Base-by-base conservation (phyloP, 2,888 invertebrate genomes). In the Ochlodes sylvanus region DNA sequence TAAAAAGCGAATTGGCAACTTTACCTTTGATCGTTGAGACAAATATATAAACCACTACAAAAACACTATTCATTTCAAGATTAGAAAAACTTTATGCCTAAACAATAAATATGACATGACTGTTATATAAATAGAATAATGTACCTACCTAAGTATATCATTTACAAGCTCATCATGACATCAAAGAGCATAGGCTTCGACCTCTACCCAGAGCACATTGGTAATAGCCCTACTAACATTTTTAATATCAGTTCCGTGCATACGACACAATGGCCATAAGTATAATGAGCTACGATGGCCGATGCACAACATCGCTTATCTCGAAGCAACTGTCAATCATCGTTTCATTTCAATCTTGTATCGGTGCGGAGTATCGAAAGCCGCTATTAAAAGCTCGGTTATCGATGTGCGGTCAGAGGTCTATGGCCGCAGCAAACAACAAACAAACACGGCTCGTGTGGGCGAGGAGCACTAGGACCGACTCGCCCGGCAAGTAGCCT, bases 331-430 rank as follows among this genome's bases (percentile, higher is more conserved):
- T 42, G 65, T 65, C 65, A 58, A 65, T 65, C 65, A 65, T 34
- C 17, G 27, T 19, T 50, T 64, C 57, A 42, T 63, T 44, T 27
- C 34, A 65, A n/a, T n/a, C n/a, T n/a, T n/a, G n/a, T n/a, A 65
- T 65, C 41, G 27, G n/a, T 15, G 44, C 65, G 42, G 27, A 27
- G 15, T 32, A 65, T 65, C 41, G 65, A 65, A 65, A 65, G 58
- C 50, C 38, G 42, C 56, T 57, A 52, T 58, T 41, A 65, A 58
- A 50, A 68, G 63, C 63, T 44, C 60, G 27, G 32, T 65, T 63
- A 63, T 63, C 70, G 32, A 63, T 66, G 50, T 64, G 50, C 60
- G 67, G 79, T 78, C 79, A 78, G 74, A 77, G 81, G 79, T 77
- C 80, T 77, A 75, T 71, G 79, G 64, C 77, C 81, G 77, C 73